phyloP scores from a whole-genome alignment of 2,888 invertebrate genomes.

The Drosophila mimetica region DNA sequence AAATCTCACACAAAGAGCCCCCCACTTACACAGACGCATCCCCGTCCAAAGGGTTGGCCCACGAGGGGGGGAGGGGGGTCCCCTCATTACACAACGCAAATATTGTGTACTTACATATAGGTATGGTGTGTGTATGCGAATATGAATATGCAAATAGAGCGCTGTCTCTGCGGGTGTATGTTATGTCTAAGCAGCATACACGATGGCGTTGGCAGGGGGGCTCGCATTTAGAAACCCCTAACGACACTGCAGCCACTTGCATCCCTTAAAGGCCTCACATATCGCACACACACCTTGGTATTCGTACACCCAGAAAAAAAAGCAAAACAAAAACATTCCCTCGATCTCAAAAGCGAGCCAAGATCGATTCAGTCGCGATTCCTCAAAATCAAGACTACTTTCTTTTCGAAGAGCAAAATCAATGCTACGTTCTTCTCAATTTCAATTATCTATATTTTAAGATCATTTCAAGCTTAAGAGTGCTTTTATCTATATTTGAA shows the following conservation, averaged over 20 bases:
- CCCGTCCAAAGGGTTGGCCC: constrained; percentile 29
- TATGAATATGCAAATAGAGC: constrained; percentile 74
- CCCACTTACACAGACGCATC: constrained; percentile 49
- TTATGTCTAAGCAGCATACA: constrained; percentile 67
- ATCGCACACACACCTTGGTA: no score
- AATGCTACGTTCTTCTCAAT: no score
- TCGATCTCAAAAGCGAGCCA: no score
- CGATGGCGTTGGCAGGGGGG: constrained; percentile 14
- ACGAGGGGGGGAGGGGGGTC: neutral
- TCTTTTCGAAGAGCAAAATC: no score
- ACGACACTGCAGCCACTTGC: constrained; percentile 68
- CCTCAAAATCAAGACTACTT: no score
- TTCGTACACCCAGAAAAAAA: no score
- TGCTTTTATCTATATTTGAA: no score
- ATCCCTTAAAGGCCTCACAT: constrained; percentile 67
- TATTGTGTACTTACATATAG: constrained; percentile 26
- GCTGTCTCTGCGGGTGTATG: constrained; percentile 51
- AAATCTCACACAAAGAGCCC: constrained; percentile 25
- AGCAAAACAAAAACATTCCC: no score
- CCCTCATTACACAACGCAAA: constrained; percentile 61
- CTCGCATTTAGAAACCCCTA: constrained; percentile 54
- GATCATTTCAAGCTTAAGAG: no score
- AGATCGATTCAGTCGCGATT: no score
- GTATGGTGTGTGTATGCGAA: constrained; percentile 12
- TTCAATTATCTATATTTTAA: no score